A percentile compares a stretch with the other conserved stretches of the same genome.
Conservation (phyloP, 2,888 invertebrate species). For the Cataglyphis rosenhaueri region DNA sequence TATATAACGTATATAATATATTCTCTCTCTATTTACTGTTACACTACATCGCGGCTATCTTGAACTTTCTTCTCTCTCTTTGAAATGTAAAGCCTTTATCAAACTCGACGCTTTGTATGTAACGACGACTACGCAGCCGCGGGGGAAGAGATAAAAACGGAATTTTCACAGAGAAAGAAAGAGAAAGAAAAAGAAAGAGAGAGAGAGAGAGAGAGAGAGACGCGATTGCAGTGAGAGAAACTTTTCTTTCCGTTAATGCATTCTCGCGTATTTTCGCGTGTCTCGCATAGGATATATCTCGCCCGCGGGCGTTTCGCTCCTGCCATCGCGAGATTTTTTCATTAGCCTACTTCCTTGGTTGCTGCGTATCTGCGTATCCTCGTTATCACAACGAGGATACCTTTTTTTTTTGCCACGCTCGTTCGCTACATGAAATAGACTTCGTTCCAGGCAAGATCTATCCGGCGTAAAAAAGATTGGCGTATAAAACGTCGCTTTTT, state of each 20-base stretch:
- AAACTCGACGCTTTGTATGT: background rate
- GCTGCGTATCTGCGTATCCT: background rate
- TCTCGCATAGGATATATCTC: background rate
- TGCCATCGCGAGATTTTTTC: background rate
- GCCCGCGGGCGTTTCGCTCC: slow-evolving; percentile 3
- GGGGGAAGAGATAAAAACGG: background rate
- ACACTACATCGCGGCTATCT: background rate
- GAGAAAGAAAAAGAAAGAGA: background rate
- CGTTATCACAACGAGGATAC: background rate
- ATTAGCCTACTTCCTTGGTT: slow-evolving; percentile 22
- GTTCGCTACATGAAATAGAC: slow-evolving; percentile 27
- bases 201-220: background rate
- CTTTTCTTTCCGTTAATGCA: slow-evolving; percentile 26
- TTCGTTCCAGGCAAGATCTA: slow-evolving; percentile 43
- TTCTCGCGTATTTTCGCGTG: slow-evolving; percentile 10
- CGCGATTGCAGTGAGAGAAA: background rate
- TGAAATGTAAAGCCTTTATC: background rate
- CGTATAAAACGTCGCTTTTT: background rate
- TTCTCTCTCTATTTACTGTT: background rate
- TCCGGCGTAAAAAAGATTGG: slow-evolving; percentile 39
- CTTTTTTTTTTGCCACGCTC: background rate
- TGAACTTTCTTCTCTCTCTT: background rate
- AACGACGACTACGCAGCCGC: background rate
- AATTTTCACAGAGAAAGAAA: background rate
- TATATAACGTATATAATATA: background rate